Percentiles rank a stretch among this genome's conserved stretches.
Evolutionary conservation across 2,888 invertebrate genomes (phyloP).

Genomic region (Drosophila fungiperda): DNA sequence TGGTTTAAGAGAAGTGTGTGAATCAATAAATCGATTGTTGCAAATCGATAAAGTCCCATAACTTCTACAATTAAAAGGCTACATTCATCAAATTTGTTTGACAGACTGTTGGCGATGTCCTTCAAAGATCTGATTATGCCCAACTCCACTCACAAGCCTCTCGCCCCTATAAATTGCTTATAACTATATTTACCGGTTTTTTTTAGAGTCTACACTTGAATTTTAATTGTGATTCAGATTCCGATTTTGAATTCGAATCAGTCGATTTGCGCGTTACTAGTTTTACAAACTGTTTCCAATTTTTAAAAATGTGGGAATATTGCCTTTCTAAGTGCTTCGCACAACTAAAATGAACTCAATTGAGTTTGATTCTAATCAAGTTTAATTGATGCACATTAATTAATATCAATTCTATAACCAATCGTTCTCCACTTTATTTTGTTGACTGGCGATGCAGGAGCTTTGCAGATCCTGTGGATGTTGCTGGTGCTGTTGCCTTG

Average conservation of each 20-base stretch:
- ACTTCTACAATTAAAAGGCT: no score
- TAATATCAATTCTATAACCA: slow-evolving; percentile 5
- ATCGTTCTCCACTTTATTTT: neutral
- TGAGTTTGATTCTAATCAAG: neutral
- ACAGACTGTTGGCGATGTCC: no score
- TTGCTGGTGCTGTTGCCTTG: slow-evolving; percentile 2
- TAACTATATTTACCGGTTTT: no score
- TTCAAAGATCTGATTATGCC: no score
- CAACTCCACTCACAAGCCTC: no score
- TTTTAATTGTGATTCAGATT: neutral
- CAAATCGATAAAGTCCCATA: no score
- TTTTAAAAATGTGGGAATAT: neutral
- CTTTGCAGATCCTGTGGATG: neutral
- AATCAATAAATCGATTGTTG: no score
- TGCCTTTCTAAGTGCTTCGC: neutral
- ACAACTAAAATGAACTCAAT: neutral
- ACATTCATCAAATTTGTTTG: no score
- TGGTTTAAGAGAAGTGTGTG: no score
- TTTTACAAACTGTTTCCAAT: neutral
- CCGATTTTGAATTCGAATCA: neutral
- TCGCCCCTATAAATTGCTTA: no score
- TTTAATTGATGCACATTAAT: slow-evolving; percentile 32
- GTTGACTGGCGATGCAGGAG: neutral
- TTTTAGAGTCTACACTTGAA: neutral
- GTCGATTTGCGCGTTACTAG: neutral